These are phyloP conservation scores for Rhyacophila evoluta DNA, from an alignment of 2,888 invertebrate genomes.

Conservation along the genomic window DNA sequence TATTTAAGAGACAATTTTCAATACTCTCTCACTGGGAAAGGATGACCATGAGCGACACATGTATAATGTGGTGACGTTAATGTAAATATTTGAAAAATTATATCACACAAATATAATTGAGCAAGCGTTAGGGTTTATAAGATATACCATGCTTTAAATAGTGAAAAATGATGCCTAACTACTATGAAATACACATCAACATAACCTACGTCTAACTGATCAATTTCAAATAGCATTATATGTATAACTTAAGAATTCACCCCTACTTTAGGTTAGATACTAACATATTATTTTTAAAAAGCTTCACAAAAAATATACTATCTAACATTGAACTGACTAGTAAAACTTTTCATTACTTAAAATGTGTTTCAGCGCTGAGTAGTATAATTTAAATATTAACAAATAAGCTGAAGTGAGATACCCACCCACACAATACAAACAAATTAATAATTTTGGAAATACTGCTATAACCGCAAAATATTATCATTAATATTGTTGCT, in stretches of 20 bases:
- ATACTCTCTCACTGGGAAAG: not conserved
- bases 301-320: conserved; percentile 6
- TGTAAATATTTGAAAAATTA: not conserved
- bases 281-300: not conserved
- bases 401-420: conserved; percentile 49
- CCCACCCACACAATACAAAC: too few species aligned
- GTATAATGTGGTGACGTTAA: not conserved
- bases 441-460: too few species aligned
- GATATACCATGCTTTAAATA: not conserved
- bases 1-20: not conserved
- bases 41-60: not conserved
- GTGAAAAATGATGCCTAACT: not conserved
- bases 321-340: conserved; percentile 27
- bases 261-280: not conserved
- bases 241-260: not conserved
- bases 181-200: not conserved
- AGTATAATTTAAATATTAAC: conserved; percentile 53
- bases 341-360: conserved; percentile 56
- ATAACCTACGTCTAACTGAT: not conserved
- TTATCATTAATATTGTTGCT: too few species aligned
- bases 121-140: not conserved
- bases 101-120: conserved; percentile 10
- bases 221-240: not conserved
- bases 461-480: conserved; percentile 51
- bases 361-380: conserved; percentile 43